A percentile compares a stretch with the other conserved stretches of the same genome.
Conservation (phyloP, 2,888 invertebrate species). For the Drosophila picticornis region DNA sequence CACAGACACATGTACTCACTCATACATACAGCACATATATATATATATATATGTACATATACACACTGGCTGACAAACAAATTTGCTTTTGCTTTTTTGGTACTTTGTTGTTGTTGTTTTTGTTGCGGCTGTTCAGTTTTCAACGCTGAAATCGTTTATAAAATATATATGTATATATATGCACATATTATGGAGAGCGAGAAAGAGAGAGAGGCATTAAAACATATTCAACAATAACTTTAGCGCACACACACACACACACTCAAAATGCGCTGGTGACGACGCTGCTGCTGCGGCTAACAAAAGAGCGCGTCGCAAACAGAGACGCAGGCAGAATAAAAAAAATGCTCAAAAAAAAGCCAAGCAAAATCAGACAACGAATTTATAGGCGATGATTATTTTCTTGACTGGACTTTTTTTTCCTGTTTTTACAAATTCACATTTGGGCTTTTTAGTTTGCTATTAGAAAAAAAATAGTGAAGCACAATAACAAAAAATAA, state of each 20-base stretch:
- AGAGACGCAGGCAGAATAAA: conserved; percentile 40
- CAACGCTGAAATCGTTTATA: conserved; percentile 37
- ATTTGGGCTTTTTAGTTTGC: conserved; percentile 23
- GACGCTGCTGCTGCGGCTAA: conserved; percentile 49
- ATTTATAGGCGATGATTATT: conserved; percentile 26
- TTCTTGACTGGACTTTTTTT: conserved; percentile 11
- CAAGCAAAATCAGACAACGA: conserved; percentile 22
- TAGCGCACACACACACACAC: conserved; percentile 45
- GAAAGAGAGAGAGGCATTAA: conserved; percentile 32
- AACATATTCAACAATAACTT: conserved; percentile 60
- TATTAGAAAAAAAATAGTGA: conserved; percentile 31
- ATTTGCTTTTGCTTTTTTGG: conserved; percentile 41
- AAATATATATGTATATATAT: conserved; percentile 18
- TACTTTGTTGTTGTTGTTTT: conserved; percentile 42
- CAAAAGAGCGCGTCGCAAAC: conserved; percentile 68
- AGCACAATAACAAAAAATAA: conserved; percentile 64
- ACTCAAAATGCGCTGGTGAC: conserved; percentile 43
- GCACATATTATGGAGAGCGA: conserved; percentile 8
- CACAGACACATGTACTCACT: conserved; percentile 34
- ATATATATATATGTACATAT: conserved; percentile 16
- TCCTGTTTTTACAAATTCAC: conserved; percentile 27
- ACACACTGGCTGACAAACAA: conserved; percentile 37
- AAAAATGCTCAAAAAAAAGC: conserved; percentile 35
- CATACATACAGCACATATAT: conserved; percentile 27
- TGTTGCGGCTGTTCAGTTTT: conserved; percentile 32